phyloP scores from a whole-genome alignment of 2,797 vertebrate species.

The Sebastes diploproa region DNA sequence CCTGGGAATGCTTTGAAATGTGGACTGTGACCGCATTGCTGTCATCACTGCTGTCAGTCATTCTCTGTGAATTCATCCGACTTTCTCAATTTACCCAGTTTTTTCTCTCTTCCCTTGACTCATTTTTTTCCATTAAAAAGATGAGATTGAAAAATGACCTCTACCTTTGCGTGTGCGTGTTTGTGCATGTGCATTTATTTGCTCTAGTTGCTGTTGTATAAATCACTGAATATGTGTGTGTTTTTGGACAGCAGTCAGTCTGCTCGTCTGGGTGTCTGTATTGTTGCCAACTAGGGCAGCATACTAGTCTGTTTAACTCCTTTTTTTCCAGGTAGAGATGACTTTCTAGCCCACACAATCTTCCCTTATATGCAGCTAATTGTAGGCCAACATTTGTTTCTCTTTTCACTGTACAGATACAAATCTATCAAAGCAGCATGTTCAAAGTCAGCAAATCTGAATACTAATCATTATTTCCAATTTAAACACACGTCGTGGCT shows the following conservation, averaged over 20 bases:
- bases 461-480: constrained; percentile 45
- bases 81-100: constrained; percentile 70
- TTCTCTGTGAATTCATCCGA: constrained; percentile 79
- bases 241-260: constrained; percentile 39
- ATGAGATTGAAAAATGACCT: constrained; percentile 77
- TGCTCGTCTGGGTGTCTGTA: constrained; percentile 42
- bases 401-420: constrained; percentile 36
- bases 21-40: constrained; percentile 72
- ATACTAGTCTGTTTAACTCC: constrained; percentile 23
- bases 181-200: constrained; percentile 22
- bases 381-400: background rate
- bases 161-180: constrained; percentile 26
- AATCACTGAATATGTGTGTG: constrained; percentile 39
- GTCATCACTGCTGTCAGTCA: constrained; percentile 73
- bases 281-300: constrained; percentile 57
- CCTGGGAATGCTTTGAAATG: constrained; percentile 76
- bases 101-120: constrained; percentile 71
- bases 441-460: constrained; percentile 48
- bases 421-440: constrained; percentile 39
- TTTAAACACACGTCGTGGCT: constrained; percentile 39
- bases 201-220: constrained; percentile 3
- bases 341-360: constrained; percentile 17
- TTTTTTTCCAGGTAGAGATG: constrained; percentile 12
- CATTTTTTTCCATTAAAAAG: constrained; percentile 81
- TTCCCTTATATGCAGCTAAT: constrained; percentile 14